phyloP scores from a whole-genome alignment of 2,113 vertebrate species.

The Microtus richardsoni region DNA sequence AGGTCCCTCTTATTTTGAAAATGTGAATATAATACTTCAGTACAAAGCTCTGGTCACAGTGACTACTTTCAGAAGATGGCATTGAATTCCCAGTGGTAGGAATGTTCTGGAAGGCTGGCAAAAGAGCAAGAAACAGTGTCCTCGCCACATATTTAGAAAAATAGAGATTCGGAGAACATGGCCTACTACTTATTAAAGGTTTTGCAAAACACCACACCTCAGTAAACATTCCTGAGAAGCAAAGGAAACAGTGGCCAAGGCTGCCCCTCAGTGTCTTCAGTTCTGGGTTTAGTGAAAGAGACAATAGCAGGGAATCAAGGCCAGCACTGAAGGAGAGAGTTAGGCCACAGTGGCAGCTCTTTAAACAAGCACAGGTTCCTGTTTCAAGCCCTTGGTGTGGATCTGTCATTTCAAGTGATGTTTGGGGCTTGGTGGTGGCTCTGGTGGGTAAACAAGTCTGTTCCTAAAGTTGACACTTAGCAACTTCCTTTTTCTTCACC shows the following conservation, averaged over 20 bases:
- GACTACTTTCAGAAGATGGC: conserved; percentile 43
- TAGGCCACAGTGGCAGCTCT: background rate
- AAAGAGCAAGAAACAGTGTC: conserved; percentile 61
- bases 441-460: background rate
- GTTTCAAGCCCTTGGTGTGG: background rate
- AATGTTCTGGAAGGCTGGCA: conserved; percentile 75
- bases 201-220: conserved; percentile 80
- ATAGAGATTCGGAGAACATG: conserved; percentile 76
- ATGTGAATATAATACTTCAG: background rate
- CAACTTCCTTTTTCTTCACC: conserved; percentile 2
- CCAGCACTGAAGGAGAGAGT: background rate
- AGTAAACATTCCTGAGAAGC: conserved; percentile 77
- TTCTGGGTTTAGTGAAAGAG: conserved; percentile 51
- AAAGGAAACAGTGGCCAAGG: conserved; percentile 75
- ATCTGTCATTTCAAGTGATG: background rate
- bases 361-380: conserved; percentile 21
- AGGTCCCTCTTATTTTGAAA: conserved; percentile 52
- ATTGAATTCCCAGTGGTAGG: conserved; percentile 69
- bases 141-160: conserved; percentile 76
- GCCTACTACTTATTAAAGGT: conserved; percentile 73
- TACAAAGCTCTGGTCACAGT: conserved; percentile 27
- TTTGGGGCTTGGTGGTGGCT: background rate
- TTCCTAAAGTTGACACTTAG: background rate
- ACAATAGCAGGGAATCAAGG: conserved; percentile 69
- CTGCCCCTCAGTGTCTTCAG: conserved; percentile 61